Evolutionary conservation across 1,140 invertebrate species (phyloP).

Genomic region (Apocrypta bakeri): DNA sequence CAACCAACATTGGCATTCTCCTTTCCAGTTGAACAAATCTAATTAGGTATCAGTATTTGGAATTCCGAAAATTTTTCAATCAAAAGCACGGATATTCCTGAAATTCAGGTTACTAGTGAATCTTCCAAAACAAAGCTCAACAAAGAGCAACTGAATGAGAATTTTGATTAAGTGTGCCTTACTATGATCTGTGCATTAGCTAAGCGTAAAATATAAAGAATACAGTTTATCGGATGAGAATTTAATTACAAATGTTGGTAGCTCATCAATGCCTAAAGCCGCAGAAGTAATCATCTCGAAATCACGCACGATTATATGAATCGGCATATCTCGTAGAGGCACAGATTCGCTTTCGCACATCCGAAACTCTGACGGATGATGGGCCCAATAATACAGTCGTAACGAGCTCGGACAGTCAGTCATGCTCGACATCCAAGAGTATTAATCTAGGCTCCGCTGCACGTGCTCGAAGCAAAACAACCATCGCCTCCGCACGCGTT

Average conservation of each 20-base stretch:
- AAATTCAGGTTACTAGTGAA: neutral
- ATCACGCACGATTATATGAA: neutral
- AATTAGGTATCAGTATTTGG: neutral
- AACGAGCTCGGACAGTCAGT: neutral
- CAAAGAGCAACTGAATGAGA: neutral
- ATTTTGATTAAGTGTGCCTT: neutral
- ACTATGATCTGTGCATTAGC: too few species aligned
- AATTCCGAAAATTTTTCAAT: neutral
- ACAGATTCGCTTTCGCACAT: neutral
- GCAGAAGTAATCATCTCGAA: neutral
- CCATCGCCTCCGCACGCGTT: neutral
- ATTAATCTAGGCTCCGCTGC: neutral
- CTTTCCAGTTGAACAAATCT: neutral
- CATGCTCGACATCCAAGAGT: neutral
- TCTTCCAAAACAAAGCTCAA: neutral
- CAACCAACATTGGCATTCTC: neutral
- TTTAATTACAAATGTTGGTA: too few species aligned
- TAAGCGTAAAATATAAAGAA: too few species aligned
- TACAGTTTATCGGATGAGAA: too few species aligned
- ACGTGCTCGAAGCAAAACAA: neutral
- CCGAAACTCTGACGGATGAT: neutral
- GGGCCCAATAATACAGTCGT: conserved; percentile 15
- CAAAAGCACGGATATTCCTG: too few species aligned
- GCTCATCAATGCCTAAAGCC: too few species aligned
- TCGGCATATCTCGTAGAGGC: neutral